Evolutionary conservation across 2,113 vertebrate genomes (phyloP).

Genomic region (Haemorhous mexicanus): DNA sequence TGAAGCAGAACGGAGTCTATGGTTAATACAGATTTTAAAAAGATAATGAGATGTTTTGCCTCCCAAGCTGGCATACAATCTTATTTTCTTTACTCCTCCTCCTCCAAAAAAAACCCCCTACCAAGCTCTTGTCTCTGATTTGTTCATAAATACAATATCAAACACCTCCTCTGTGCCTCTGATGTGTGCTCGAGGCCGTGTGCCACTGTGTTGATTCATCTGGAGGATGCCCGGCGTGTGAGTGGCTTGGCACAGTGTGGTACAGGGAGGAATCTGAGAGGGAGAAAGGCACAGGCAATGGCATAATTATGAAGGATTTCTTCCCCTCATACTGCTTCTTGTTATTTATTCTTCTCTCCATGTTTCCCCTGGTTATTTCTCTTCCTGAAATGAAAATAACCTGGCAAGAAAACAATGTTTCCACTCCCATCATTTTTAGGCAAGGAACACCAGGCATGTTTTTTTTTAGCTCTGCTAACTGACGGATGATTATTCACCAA

Average conservation of each 20-base stretch:
- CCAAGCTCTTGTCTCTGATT: constrained; percentile 11
- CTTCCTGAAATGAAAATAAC: constrained; percentile 59
- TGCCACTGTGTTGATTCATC: neutral
- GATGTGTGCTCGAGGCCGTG: neutral
- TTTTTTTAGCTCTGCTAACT: neutral
- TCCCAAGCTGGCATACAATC: neutral
- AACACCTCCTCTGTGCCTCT: neutral
- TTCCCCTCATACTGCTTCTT: neutral
- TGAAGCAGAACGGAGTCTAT: neutral
- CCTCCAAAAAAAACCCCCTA: neutral
- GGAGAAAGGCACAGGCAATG: neutral
- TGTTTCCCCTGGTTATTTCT: constrained; percentile 47
- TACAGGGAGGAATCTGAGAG: neutral
- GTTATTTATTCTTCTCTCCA: constrained; percentile 46
- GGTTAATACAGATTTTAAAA: neutral
- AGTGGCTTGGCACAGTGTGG: constrained; percentile 10
- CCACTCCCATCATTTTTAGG: constrained; percentile 16
- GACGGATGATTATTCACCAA: constrained; percentile 26
- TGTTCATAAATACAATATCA: constrained; percentile 30
- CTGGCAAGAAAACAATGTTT: constrained; percentile 64
- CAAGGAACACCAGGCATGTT: neutral
- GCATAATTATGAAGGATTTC: constrained; percentile 42
- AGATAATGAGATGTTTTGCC: neutral
- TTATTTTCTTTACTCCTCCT: neutral
- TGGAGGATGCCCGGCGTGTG: neutral